phyloP scores from a whole-genome alignment of 2,888 invertebrate species.

The Sisyra terminalis region DNA sequence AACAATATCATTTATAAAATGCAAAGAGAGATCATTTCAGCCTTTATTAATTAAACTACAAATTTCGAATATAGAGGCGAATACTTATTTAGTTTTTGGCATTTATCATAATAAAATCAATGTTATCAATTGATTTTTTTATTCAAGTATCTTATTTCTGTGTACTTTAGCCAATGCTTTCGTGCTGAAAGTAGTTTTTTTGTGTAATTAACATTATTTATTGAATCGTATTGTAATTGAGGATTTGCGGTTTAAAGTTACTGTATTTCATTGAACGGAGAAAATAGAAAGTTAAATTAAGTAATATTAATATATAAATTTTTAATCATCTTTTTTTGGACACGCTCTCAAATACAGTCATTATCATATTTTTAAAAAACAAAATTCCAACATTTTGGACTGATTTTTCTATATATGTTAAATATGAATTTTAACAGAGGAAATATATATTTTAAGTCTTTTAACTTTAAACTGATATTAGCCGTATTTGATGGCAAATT shows the following conservation, averaged over 20 bases:
- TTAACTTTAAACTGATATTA: conserved; percentile 3
- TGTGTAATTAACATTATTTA: conserved; percentile 1
- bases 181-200: conserved; percentile 2
- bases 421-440: too few relatives aligned
- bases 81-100: background rate
- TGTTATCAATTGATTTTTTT: conserved; percentile 1
- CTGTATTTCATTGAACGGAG: too few relatives aligned
- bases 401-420: too few relatives aligned
- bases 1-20: conserved; percentile 2
- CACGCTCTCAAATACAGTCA: too few relatives aligned
- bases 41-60: conserved; percentile 7
- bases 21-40: conserved; percentile 9
- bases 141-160: background rate
- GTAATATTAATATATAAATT: too few relatives aligned
- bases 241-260: too few relatives aligned
- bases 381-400: too few relatives aligned
- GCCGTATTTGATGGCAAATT: background rate
- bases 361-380: too few relatives aligned
- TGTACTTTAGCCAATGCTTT: conserved; percentile 4
- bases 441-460: background rate
- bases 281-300: too few relatives aligned
- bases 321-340: too few relatives aligned
- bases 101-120: conserved; percentile 2
- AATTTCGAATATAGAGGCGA: background rate
- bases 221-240: too few relatives aligned